Conservation (phyloP, 1,140 invertebrate genomes). For the Heterodera carotae region DNA sequence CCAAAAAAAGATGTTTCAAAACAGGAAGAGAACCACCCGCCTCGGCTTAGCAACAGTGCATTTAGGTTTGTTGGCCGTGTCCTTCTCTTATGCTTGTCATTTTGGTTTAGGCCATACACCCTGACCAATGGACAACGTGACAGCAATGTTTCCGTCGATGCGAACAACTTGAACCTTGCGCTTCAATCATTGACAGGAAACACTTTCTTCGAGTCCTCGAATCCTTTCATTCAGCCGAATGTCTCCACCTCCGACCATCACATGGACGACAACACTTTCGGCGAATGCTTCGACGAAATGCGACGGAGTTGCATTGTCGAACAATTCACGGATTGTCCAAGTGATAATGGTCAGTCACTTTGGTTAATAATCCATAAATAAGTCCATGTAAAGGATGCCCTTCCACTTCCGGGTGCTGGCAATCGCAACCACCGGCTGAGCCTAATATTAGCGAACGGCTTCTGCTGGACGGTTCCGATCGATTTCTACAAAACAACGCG, state of each 20-base stretch:
- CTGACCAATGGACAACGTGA: conserved; percentile 24
- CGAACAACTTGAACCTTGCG: conserved; percentile 27
- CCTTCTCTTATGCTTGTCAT: neutral
- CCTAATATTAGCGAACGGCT: too few relatives aligned
- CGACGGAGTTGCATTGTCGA: conserved; percentile 33
- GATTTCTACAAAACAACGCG: too few relatives aligned
- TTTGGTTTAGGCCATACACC: conserved; percentile 37
- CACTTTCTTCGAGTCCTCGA: conserved; percentile 44
- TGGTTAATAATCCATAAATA: neutral
- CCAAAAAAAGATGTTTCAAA: neutral
- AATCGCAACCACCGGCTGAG: too few relatives aligned
- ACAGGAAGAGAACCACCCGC: too few relatives aligned
- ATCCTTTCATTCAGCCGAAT: conserved; percentile 47
- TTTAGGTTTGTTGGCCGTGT: neutral
- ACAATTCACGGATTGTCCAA: neutral
- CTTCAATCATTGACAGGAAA: conserved; percentile 20
- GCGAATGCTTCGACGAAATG: conserved; percentile 56
- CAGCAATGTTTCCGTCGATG: neutral
- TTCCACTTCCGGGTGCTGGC: too few relatives aligned
- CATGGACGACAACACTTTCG: conserved; percentile 56
- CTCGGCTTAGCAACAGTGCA: neutral
- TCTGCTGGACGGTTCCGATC: too few relatives aligned
- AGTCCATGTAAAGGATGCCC: too few relatives aligned
- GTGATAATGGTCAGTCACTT: neutral
- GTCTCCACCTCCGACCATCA: conserved; percentile 9